Evolutionary conservation across 2,888 invertebrate species (phyloP).

Genomic region (Ischnus inquisitorius): DNA sequence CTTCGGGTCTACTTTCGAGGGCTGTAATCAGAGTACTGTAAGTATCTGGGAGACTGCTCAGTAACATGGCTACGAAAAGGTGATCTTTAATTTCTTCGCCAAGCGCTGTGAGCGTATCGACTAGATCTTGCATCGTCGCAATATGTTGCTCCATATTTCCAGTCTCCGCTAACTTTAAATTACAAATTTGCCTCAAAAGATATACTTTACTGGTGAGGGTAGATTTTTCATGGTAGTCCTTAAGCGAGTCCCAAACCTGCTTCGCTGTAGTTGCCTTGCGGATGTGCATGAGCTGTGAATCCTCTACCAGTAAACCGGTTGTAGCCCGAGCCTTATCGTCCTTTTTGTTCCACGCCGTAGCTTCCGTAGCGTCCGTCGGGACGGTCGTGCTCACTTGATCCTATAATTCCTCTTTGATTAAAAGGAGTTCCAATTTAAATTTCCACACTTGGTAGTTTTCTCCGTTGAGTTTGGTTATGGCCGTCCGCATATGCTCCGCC

Average conservation of each 20-base stretch:
- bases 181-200: conserved; percentile 61
- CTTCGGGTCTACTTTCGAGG: conserved; percentile 19
- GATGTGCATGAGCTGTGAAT: conserved; percentile 62
- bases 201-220: too few relatives aligned
- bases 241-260: conserved; percentile 64
- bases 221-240: conserved; percentile 69
- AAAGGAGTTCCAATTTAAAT: conserved; percentile 38
- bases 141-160: conserved; percentile 71
- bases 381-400: conserved; percentile 23
- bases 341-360: conserved; percentile 65
- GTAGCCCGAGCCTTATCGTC: too few relatives aligned
- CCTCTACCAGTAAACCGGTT: conserved; percentile 68
- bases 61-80: conserved; percentile 68
- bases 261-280: conserved; percentile 57
- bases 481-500: background rate
- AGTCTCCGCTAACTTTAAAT: conserved; percentile 56
- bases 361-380: conserved; percentile 43
- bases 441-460: conserved; percentile 68
- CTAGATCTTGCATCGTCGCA: conserved; percentile 64
- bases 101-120: too few relatives aligned
- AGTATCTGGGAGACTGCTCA: conserved; percentile 73
- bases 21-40: background rate
- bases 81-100: conserved; percentile 67
- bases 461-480: conserved; percentile 64
- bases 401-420: conserved; percentile 50